phyloP scores from a whole-genome alignment of 1,140 invertebrate genomes.

The Macrocentrus cingulum region DNA sequence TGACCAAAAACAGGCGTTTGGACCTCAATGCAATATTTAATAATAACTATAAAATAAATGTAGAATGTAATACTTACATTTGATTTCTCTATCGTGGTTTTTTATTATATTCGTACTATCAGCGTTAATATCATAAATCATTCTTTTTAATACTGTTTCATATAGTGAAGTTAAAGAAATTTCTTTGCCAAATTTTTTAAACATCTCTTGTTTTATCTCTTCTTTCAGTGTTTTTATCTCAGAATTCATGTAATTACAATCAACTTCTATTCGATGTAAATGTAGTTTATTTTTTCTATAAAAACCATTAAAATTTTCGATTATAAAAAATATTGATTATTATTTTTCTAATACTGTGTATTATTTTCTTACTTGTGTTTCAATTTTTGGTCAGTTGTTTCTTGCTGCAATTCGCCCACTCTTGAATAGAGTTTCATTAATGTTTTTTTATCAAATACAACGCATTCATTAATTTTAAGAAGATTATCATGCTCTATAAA shows the following conservation, averaged over 20 bases:
- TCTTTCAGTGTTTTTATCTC: constrained; percentile 58
- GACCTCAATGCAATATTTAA: no score
- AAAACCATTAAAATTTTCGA: constrained; percentile 15
- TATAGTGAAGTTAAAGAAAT: constrained; percentile 62
- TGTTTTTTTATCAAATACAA: constrained; percentile 66
- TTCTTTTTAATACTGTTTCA: constrained; percentile 59
- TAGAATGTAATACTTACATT: constrained; percentile 37
- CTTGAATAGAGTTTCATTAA: constrained; percentile 63
- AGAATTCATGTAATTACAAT: constrained; percentile 61
- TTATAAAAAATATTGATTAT: constrained; percentile 8
- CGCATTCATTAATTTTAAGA: constrained; percentile 61
- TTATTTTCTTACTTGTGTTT: constrained; percentile 61
- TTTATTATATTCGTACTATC: constrained; percentile 55
- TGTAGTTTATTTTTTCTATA: constrained; percentile 58
- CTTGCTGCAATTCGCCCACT: constrained; percentile 67
- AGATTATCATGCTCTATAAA: constrained; percentile 56
- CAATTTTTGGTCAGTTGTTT: constrained; percentile 63
- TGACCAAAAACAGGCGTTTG: no score
- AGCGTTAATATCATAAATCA: constrained; percentile 60
- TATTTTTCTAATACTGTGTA: constrained; percentile 3
- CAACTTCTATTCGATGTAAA: constrained; percentile 60
- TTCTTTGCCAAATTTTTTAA: constrained; percentile 62
- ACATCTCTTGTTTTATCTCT: constrained; percentile 59
- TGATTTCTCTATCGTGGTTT: constrained; percentile 51
- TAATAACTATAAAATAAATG: no score